phyloP scores from a whole-genome alignment of 64 coral and sea anemone species.

The Orbicella faveolata region DNA sequence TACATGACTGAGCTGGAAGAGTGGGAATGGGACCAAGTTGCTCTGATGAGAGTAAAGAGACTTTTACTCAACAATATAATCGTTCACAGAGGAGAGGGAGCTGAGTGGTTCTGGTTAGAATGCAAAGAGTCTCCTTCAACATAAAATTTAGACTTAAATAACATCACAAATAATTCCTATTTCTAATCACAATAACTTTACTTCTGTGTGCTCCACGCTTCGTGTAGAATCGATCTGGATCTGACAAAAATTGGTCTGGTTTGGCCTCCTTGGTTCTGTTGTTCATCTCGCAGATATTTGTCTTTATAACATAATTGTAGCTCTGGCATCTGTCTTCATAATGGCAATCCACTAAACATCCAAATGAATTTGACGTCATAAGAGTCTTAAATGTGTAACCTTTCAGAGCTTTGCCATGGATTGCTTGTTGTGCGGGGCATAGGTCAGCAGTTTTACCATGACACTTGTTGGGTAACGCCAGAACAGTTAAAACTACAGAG shows the following conservation, averaged over 20 bases:
- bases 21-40: not conserved
- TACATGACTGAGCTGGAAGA: not conserved
- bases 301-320: not conserved
- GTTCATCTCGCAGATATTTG: not conserved
- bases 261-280: constrained; percentile 3
- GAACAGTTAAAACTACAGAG: not conserved
- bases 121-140: no score
- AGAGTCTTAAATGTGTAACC: not conserved
- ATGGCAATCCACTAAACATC: not conserved
- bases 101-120: no score
- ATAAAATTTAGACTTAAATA: no score
- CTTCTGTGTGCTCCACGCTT: constrained; percentile 12
- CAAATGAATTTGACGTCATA: not conserved
- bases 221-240: not conserved
- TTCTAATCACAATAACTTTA: not conserved
- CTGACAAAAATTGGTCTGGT: not conserved
- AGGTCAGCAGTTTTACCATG: not conserved
- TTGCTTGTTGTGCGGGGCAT: not conserved
- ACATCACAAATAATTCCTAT: not conserved
- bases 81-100: not conserved
- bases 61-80: not conserved
- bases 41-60: not conserved
- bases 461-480: not conserved
- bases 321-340: constrained; percentile 20
- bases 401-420: not conserved